Conservation (phyloP, 1,140 invertebrate genomes). For the Drosophila mojavensis region DNA sequence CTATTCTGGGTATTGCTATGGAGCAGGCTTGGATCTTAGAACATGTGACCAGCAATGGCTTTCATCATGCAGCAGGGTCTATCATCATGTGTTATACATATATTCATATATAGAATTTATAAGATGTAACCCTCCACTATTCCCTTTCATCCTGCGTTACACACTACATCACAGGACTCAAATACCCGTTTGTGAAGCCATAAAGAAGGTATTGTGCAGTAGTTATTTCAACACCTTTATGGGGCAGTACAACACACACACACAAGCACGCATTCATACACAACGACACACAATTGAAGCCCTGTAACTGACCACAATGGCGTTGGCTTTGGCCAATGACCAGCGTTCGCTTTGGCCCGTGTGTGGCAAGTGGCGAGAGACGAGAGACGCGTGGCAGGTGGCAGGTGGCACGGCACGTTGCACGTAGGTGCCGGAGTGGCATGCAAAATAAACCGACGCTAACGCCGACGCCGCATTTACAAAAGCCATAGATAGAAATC, state of each 20-base stretch:
- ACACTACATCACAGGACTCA: neutral
- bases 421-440: conserved; percentile 47
- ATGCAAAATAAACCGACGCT: conserved; percentile 75
- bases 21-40: too few species aligned
- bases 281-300: conserved; percentile 9
- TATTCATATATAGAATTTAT: too few species aligned
- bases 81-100: too few species aligned
- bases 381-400: neutral
- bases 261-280: neutral
- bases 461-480: conserved; percentile 75
- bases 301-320: conserved; percentile 52
- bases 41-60: too few species aligned
- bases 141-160: neutral
- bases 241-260: conserved; percentile 36
- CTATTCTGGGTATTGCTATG: too few species aligned
- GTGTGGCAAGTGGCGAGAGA: neutral
- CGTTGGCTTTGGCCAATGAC: conserved; percentile 63
- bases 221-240: conserved; percentile 82
- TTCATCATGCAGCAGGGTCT: too few species aligned
- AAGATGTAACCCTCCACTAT: too few species aligned
- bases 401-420: conserved; percentile 14
- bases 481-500: conserved; percentile 76
- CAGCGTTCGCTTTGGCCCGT: conserved; percentile 24
- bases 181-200: conserved; percentile 3
- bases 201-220: conserved; percentile 54